Base-by-base conservation (phyloP, 2,797 vertebrate species). In the Melopsittacus undulatus region DNA sequence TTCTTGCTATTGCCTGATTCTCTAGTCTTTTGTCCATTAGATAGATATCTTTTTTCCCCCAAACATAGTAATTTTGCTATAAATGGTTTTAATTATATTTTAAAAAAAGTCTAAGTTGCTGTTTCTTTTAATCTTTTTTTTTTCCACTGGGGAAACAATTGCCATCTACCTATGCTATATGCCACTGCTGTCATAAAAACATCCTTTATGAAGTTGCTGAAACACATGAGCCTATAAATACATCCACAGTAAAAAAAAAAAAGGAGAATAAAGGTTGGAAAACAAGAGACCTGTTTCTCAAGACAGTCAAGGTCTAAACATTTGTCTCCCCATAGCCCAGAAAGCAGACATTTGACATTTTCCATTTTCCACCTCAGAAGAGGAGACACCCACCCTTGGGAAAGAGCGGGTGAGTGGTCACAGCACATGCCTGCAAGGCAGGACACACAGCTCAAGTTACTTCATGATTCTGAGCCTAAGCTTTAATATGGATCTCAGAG, bases 251-350 rank as follows among this genome's bases (percentile, higher is more conserved):
- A n/a, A n/a, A 68, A 81, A 61, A 90, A 36, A 84, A 88, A 43
- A 85, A 62, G 77, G 45, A 88, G 57, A 29, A 34, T 46, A 51
- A 61, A 2, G 15, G 3, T 36, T 78, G 80, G 49, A 95, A 97
- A 96, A 93, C 24, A 93, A 83, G 75, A 93, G 89, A 84, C 82
- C 11, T 34, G 57, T 80, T 76, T 87, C 86, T 79, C 63, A 70
- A 87, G 83, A 80, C n/a, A 64, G 34, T 32, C 45, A 72, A 85
- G 20, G 19, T 24, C 85, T 80, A 89, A 87, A 84, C 19, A 76
- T 59, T 82, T 59, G 6, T 70, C 57, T 76, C 36, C 51, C 59
- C 83, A 80, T n/a, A 62, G 57, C 57, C 79, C 62, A 75, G 72
- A 95, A 93, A 69, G 76, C 76, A 92, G 76, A 80, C 63, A 80